Conservation (phyloP, 2,113 vertebrate species). For the Clupea harengus region DNA sequence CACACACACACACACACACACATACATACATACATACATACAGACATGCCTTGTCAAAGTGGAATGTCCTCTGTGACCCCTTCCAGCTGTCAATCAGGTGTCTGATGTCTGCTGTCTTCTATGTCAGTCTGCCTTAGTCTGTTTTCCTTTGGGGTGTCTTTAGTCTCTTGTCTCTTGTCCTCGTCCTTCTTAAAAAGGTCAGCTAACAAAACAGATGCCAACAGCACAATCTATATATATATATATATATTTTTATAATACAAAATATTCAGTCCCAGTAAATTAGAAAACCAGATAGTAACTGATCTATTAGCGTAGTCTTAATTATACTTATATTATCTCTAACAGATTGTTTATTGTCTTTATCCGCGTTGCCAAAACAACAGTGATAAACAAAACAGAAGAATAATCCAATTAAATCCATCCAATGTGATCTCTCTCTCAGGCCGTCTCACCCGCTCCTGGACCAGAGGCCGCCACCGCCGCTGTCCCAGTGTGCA, state of each 20-base stretch:
- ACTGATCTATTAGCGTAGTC: too few relatives aligned
- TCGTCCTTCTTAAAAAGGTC: not conserved
- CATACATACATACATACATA: not conserved
- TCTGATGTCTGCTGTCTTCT: not conserved
- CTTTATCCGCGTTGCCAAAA: too few relatives aligned
- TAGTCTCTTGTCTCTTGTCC: not conserved
- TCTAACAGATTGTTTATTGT: too few relatives aligned
- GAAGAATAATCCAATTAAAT: too few relatives aligned
- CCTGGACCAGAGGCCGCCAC: constrained; percentile 57
- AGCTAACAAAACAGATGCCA: not conserved
- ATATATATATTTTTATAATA: too few relatives aligned
- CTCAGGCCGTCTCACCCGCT: constrained; percentile 56
- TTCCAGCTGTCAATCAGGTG: not conserved
- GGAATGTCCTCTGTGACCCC: constrained; percentile 2
- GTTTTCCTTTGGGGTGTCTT: not conserved
- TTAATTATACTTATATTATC: not conserved
- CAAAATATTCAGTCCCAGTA: not conserved
- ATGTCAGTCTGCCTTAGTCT: not conserved
- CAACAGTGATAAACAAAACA: too few relatives aligned
- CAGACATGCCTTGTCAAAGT: not conserved
- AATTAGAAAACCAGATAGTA: not conserved
- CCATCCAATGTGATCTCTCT: not conserved
- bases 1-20: not conserved
- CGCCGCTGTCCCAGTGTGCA: constrained; percentile 55
- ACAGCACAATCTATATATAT: not conserved